Evolutionary conservation across 2,113 vertebrate species (phyloP), one percentile per base, ranked within the genome.

Genomic region (Trochalopteron elliotii): DNA sequence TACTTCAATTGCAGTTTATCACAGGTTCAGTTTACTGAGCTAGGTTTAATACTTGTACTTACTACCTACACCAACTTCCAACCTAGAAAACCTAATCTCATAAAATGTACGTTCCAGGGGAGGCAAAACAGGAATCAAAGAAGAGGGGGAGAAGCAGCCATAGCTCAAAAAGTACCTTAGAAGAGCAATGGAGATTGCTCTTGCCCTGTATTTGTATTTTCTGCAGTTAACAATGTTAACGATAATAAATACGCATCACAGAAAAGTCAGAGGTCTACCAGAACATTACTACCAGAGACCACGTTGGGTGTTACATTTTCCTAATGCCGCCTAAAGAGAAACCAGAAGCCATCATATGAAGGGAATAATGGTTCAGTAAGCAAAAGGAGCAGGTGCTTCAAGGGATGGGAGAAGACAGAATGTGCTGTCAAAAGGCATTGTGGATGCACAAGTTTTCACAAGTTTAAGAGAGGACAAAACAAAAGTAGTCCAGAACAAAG

Each of bases 201-300:
- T 52, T 42, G 39, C 44, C 57, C 61, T 39, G 14, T 40, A 40
- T 64, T 52, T 72, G 6, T 22, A 30, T 72, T 56, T 77, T 39
- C 57, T 75, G 20, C 10, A 23, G 33, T 42, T 78, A 78, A 40
- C 21, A 9, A 71, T 15, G 72, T 7, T 15, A 70, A 44, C 0
- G 0, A 35, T 15, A 60, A 70, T 5, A 87, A 70, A 55, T 10
- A 40, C 0, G 1, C 2, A 4, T 25, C 22, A 35, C 49, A 72
- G 57, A 23, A 33, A 77, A 15, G 25, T 1, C 25, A 28, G 53
- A 81, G 10, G 13, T 45, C 31, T n/a, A 40, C 16, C 8, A 57
- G 56, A 67, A 13, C 23, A 10, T 42, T 22, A 55, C 8, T 25
- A 56, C 42, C 64, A 76, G 52, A 79, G 24, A 65, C 7, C 35